A percentile compares a stretch with the other conserved stretches of the same genome.
Conservation (phyloP, 2,113 vertebrate genomes). For the Aspidoscelis tigris region DNA sequence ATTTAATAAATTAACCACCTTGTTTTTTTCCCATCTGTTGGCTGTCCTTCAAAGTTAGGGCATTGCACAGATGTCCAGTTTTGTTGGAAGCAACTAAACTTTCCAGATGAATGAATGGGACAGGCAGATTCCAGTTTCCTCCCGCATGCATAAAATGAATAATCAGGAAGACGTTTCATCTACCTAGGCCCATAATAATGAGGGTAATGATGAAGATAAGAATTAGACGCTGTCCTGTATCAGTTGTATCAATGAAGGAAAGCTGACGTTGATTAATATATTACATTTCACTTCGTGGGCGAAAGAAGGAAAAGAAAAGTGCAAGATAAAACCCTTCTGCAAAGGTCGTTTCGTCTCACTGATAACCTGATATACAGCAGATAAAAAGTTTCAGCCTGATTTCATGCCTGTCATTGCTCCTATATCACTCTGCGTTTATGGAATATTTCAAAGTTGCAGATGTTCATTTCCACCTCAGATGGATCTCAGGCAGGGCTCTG, state of each 20-base stretch:
- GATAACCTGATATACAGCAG: conserved; percentile 41
- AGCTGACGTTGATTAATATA: not conserved
- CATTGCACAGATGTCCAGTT: no score
- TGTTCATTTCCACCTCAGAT: conserved; percentile 52
- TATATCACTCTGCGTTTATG: conserved; percentile 58
- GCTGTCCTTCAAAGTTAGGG: not conserved
- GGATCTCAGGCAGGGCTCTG: conserved; percentile 45
- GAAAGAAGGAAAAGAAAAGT: not conserved
- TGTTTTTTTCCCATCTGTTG: not conserved
- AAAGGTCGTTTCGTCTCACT: conserved; percentile 12
- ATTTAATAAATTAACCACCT: not conserved
- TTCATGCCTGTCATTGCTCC: conserved; percentile 56
- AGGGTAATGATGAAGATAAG: not conserved
- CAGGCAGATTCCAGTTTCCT: no score
- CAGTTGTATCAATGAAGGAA: not conserved
- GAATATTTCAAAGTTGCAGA: conserved; percentile 60
- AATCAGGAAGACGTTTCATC: not conserved
- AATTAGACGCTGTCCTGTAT: not conserved
- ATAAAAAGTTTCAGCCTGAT: conserved; percentile 65
- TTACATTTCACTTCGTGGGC: conserved; percentile 32
- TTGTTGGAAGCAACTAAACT: not conserved
- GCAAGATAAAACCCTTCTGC: conserved; percentile 4
- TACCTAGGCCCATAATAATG: not conserved
- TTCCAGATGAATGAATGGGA: not conserved
- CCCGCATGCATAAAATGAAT: not conserved